Evolutionary conservation across 2,113 vertebrate species (phyloP).

Genomic region (Tyto alba): DNA sequence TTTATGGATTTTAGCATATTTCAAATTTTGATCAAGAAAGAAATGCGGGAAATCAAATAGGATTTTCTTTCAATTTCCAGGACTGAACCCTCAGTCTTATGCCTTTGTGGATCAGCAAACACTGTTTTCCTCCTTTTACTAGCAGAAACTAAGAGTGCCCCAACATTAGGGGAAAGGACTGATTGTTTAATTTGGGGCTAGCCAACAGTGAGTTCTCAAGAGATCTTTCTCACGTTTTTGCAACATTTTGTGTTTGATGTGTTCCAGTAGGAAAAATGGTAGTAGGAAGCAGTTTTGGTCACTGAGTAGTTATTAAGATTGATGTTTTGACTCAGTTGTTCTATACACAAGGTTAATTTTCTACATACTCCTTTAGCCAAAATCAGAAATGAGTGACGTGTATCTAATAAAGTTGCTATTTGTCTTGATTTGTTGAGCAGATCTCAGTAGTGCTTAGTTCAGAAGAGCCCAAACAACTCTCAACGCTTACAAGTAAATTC

Average conservation of each 20-base stretch:
- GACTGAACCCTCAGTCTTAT: neutral
- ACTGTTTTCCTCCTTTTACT: neutral
- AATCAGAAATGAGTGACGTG: neutral
- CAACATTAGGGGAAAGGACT: neutral
- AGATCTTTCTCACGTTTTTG: neutral
- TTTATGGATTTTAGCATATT: neutral
- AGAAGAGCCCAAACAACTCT: neutral
- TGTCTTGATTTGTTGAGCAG: neutral
- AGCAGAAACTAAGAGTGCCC: neutral
- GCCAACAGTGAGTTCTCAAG: neutral
- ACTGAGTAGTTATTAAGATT: neutral
- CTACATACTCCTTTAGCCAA: neutral
- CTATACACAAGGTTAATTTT: neutral
- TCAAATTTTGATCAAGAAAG: neutral
- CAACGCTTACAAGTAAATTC: neutral
- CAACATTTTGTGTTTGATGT: neutral
- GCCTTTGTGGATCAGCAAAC: neutral
- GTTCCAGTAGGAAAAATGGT: neutral
- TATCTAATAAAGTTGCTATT: neutral
- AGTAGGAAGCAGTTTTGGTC: neutral
- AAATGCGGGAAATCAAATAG: neutral
- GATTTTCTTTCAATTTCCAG: neutral
- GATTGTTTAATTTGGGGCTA: neutral
- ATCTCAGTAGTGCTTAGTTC: neutral
- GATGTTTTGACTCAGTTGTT: neutral